phyloP scores from a whole-genome alignment of 2,888 invertebrate species.

The Pollenia labialis region DNA sequence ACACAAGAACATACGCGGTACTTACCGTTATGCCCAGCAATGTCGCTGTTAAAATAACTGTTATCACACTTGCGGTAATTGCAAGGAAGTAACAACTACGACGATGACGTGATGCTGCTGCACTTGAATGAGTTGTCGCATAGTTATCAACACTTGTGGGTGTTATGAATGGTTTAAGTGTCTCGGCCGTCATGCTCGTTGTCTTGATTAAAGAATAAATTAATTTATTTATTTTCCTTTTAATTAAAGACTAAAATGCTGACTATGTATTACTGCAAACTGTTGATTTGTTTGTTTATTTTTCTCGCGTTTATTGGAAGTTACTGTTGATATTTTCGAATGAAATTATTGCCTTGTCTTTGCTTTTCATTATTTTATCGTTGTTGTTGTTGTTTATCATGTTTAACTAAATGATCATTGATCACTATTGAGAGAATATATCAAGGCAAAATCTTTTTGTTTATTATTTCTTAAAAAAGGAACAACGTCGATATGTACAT shows the following conservation, averaged over 20 bases:
- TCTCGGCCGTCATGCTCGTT: slow-evolving; percentile 82
- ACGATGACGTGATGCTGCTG: slow-evolving; percentile 74
- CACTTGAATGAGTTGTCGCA: slow-evolving; percentile 78
- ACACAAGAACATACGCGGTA: slow-evolving; percentile 1
- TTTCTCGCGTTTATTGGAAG: slow-evolving; percentile 3
- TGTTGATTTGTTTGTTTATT: not conserved
- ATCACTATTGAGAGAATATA: slow-evolving; percentile 33
- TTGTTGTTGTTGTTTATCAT: slow-evolving; percentile 43
- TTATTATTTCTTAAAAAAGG: slow-evolving; percentile 45
- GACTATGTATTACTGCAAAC: slow-evolving; percentile 26
- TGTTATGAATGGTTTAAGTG: slow-evolving; percentile 83
- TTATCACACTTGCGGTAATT: slow-evolving; percentile 78
- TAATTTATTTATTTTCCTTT: slow-evolving; percentile 10
- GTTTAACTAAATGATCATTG: slow-evolving; percentile 34
- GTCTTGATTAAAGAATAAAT: slow-evolving; percentile 31
- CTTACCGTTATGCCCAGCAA: slow-evolving; percentile 81
- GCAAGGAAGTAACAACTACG: slow-evolving; percentile 75
- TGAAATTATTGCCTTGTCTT: slow-evolving; percentile 23
- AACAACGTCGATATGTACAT: slow-evolving; percentile 35
- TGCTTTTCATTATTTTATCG: not conserved
- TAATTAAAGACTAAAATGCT: slow-evolving; percentile 33
- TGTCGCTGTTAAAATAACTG: slow-evolving; percentile 77
- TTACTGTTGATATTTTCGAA: slow-evolving; percentile 6
- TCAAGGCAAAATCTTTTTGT: not conserved
- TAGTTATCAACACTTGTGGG: slow-evolving; percentile 80